Base-by-base conservation (phyloP, 1,140 invertebrate species). In the Drosophila athabasca region DNA sequence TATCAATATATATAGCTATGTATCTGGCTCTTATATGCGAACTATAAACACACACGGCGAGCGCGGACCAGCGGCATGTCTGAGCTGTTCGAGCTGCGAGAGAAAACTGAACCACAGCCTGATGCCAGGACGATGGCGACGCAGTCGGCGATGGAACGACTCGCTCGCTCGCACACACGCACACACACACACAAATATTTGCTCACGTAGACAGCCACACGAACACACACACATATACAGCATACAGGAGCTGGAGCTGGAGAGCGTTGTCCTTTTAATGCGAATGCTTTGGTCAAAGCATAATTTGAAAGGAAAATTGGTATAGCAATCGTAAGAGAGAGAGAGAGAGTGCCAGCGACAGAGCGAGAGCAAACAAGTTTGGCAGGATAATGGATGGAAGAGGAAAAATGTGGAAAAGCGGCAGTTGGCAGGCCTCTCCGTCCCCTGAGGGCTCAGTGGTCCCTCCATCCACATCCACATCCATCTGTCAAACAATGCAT, bases 181-280 rank as follows among this genome's bases (percentile, higher is more conserved):
- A 24, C 35, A 29, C 69, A 65, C 50, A 50, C 41, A 50, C 48
- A 55, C n/a, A 31, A 8, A 31, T 31, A 31, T 8, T 44, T 24
- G 26, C 11, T 19, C 13, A 17, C 31, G 46, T 6, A 43, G 24
- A 53, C 46, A 51, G 39, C 62, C 57, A 79, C 61, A 62, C 44
- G 35, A 29, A 61, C 46, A 51, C 44, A 62, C 57, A 79, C 61
- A 62, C 48, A 48, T 64, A 54, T 45, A 62, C 19, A 58, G 4
- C 11, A 61, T 24, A 45, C 24, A 52, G 31, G 31, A 31, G 31
- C 39, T 52, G 48, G 24, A 41, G 43, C 29, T 39, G 41, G 60
- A 89, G 83, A 89, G 83, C 83, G 83, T 88, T 88, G 83, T 88
- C 83, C 83, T 88, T 88, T 88, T 88, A 88, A 88, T 87, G 82